Evolutionary conservation across 2,113 vertebrate species (phyloP).

Genomic region (Nasalis larvatus): DNA sequence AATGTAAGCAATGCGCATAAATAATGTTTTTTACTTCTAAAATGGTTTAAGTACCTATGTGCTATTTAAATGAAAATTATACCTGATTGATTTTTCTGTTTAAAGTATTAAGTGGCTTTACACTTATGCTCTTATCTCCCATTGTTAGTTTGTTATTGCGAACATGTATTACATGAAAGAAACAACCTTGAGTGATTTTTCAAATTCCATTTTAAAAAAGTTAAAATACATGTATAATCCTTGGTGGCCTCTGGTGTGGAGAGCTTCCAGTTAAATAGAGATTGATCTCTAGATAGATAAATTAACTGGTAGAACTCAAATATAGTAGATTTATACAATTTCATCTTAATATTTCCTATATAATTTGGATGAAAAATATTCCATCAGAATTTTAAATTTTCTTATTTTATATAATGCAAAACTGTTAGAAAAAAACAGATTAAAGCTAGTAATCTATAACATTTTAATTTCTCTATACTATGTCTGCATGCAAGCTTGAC

Average conservation of each 20-base stretch:
- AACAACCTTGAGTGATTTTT: background rate
- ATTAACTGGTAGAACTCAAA: background rate
- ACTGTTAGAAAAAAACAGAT: background rate
- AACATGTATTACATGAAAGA: background rate
- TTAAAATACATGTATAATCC: background rate
- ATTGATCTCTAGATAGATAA: background rate
- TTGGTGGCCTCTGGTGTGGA: background rate
- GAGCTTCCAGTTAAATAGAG: background rate
- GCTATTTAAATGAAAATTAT: background rate
- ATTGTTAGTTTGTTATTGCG: background rate
- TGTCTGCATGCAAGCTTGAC: background rate
- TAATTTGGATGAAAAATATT: background rate
- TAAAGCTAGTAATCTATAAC: background rate
- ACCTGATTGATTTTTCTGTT: slow-evolving; percentile 36
- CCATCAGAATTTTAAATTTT: background rate
- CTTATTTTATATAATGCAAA: background rate
- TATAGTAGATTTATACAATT: background rate
- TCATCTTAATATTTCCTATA: background rate
- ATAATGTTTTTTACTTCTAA: background rate
- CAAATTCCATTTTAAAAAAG: background rate
- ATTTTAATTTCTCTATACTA: background rate
- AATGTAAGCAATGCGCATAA: background rate
- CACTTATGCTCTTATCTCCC: background rate
- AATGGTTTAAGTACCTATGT: background rate
- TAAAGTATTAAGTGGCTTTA: slow-evolving; percentile 2